Evolutionary conservation across 2,888 invertebrate genomes (phyloP), one percentile per base, ranked within the genome.

Genomic region (Tholera decimalis): DNA sequence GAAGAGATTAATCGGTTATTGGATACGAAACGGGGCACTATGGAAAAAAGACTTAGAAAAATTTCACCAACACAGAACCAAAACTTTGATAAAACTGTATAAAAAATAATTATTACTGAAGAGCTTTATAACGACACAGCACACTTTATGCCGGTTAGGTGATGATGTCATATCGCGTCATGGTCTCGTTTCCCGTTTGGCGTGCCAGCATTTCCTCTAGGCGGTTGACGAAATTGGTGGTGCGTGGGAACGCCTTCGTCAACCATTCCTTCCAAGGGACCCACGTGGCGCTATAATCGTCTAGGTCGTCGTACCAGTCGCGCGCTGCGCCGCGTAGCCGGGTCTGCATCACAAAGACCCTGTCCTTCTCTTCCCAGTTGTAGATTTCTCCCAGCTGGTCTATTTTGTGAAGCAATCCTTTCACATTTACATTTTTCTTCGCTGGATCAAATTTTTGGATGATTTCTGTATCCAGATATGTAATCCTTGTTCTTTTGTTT

Each of bases 331-430:
- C 50, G 13, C 30, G 30, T 20, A 33, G 20, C 7, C 30, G 49
- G 13, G 20, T 50, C 30, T 33, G 49, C 30, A 50, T 50, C 13
- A 30, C 49, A 8, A 50, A 50, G 2, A 50, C 4, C 30, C 33
- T 33, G 50, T 50, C 33, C 8, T 15, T 20, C 9, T 50, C 15
- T 33, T 33, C 20, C 50, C 50, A 50, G 18, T 22, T 22, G 9
- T 50, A 33, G 0, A 33, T 33, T 15, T 33, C 49, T 13, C 49
- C 50, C 20, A 50, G 33, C 18, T 50, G 33, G 22, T 51, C 50
- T 2, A 35, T 51, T 15, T 51, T 51, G 33, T 51, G 50, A 8
- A 51, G 9, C 50, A 33, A 35, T 1, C 50, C 50, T 15, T 33
- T 33, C 15, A 50, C 22, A 8, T 35, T 50, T 8, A 9, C 9